Evolutionary conservation across 2,888 invertebrate species (phyloP), one percentile per base, ranked within the genome.

Genomic region (Drosophila mayaguana): DNA sequence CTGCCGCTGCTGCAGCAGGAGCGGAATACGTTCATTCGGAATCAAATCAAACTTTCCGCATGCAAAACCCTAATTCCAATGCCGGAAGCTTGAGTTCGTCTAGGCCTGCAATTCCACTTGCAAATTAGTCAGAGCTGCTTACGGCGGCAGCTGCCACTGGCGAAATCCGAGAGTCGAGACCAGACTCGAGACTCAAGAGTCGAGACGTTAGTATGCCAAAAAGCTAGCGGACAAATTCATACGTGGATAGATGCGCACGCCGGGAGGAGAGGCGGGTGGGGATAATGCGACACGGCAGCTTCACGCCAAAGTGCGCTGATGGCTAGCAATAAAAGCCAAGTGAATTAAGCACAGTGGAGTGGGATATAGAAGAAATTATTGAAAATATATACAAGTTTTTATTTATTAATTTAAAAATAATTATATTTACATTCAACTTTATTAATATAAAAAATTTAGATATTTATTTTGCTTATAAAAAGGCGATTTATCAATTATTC

Each of bases 261-360:
- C 6, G 12, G 6, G 0, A 7, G 5, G 43, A 34, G 43, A 34
- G 61, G 28, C 59, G 34, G 16, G 43, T 14, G 54, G 60, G 43
- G 25, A 48, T 56, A 53, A 51, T 57, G 66, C 72, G 63, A 80
- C 68, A 80, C 80, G 80, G 72, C 72, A 72, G 76, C 68, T 87
- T 84, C 88, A 84, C 88, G 84, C 82, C 82, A 81, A 66, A 71
- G 54, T 75, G 87, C 87, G 34, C 75, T 61, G 84, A 83, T 87
- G 75, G 72, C 54, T 60, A 62, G 67, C 61, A 69, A 55, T 68
- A 80, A 63, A 60, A 61, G 53, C 38, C 60, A 69, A 57, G 50
- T 72, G 63, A 65, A 42, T 42, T 16, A 20, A 45, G 75, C 62
- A 73, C 81, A 64, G 59, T 71, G 69, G 55, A 34, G 22, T 38